Base-by-base conservation (phyloP, 2,113 vertebrate genomes). In the Bos javanicus region DNA sequence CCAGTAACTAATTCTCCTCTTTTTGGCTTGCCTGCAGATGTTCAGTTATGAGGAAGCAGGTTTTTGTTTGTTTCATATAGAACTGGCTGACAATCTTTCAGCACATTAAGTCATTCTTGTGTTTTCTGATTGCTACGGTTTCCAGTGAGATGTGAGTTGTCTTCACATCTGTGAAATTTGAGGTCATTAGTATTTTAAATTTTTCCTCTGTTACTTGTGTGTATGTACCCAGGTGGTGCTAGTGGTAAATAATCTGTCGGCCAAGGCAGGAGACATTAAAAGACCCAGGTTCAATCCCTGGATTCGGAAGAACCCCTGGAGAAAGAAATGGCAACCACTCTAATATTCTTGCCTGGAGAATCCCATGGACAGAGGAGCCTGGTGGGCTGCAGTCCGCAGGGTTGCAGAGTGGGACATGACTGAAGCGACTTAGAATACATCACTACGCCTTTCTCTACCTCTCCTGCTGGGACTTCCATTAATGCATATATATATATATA, bases 341-440 rank as follows among this genome's bases (percentile, higher is more conserved):
- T n/a, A 23, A 5, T 39, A 39, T 13, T 25, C 67, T 25, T 74
- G 10, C 36, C 67, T 39, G 36, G 10, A 39, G 6, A 25, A 25
- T 39, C 21, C 19, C 36, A 13, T 74, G 67, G 67, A 71, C 19
- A 6, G 67, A 12, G 67, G 36, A 39, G 21, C n/a, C 21, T 39
- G 67, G 19, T 0, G 2, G 36, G 36, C n/a, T 74, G 9, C 19
- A 3, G 67, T 36, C 67, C 10, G 0, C 10, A 13, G 36, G 19
- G n/a, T 12, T 19, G 0, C 67, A 39, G 67, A 71, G 67, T 23
- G 0, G 0, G 67, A 71, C n/a, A 36, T 0, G 0, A 6, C 2
- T 39, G n/a, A 39, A 39, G n/a, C 10, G 0, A 23, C 17, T 23
- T 71, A 39, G 19, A 12, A 12, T 71, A 71, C 10, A 6, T 25